Base-by-base conservation (phyloP, 2,797 vertebrate species). In the Serranus cabrilla region DNA sequence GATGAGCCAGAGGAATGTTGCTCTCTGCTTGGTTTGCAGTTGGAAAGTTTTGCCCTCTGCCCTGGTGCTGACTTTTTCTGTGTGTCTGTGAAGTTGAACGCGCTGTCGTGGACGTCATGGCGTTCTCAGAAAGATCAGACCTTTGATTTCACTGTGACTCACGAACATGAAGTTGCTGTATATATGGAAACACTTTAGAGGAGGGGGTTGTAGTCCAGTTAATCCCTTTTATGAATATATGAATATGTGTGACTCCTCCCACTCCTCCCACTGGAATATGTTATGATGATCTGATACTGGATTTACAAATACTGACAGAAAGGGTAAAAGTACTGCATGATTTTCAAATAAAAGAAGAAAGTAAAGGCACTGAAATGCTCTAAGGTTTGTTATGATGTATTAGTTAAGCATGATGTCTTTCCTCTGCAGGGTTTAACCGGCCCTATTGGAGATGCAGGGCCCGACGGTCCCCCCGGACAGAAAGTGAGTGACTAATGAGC, bases 341-440 rank as follows among this genome's bases (percentile, higher is more conserved):
- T 61, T 60, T 63, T n/a, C 0, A 49, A 31, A 37, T 34, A 7
- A 17, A 43, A 46, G 16, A 0, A 66, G 16, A 55, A 54, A 73
- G 63, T 12, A 73, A 14, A 39, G 20, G 5, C 0, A 0, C 17
- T 61, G 9, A 65, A 54, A 47, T 56, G 12, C 39, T 74, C 21
- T 3, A n/a, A 60, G 13, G 34, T 68, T 62, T 85, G 56, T 71
- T 72, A 42, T 56, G 63, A 71, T 81, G 76, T 61, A 65, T 82
- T 86, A 67, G 61, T 84, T 78, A 82, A 79, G 27, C 59, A 74
- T 77, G 52, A 80, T 85, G 52, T 87, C 64, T 81, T 25, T 46
- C 60, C 74, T 76, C 80, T 89, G 69, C 93, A 99, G 98, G 98
- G 98, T 87, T 90, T 98, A 92, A 97, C 96, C 20, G 98, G 98